Conservation (phyloP, 2,888 invertebrate species). For the Hypena proboscidalis region DNA sequence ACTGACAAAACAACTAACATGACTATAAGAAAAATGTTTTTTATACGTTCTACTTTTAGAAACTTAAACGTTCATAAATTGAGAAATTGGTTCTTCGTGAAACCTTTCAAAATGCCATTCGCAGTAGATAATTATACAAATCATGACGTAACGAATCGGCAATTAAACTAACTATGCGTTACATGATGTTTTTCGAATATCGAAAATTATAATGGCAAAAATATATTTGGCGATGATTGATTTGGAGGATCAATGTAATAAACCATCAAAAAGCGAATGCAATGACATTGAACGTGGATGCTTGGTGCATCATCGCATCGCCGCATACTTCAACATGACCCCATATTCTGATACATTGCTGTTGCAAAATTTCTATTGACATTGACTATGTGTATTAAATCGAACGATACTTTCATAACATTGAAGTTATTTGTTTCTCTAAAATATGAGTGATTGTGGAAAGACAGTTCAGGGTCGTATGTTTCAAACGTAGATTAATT, state of each 20-base stretch:
- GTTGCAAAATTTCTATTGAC: slow-evolving; percentile 62
- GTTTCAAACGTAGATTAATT: no score
- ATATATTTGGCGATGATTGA: slow-evolving; percentile 11
- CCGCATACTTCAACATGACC: slow-evolving; percentile 46
- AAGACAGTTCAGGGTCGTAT: slow-evolving; percentile 10
- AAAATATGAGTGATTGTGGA: slow-evolving; percentile 20
- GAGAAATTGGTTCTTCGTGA: slow-evolving; percentile 22
- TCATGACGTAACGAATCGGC: slow-evolving; percentile 21
- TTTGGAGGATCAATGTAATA: slow-evolving; percentile 1
- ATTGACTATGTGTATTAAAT: slow-evolving; percentile 51
- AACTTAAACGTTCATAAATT: no score
- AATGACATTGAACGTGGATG: slow-evolving; percentile 41
- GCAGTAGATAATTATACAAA: slow-evolving; percentile 8
- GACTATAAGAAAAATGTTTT: no score
- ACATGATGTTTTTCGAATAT: slow-evolving; percentile 15
- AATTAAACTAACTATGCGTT: slow-evolving; percentile 34
- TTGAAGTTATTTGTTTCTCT: slow-evolving; percentile 23
- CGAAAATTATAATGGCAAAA: slow-evolving; percentile 8
- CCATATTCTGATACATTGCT: slow-evolving; percentile 48
- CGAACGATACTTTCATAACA: slow-evolving; percentile 45
- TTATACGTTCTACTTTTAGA: no score
- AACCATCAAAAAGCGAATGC: slow-evolving; percentile 17
- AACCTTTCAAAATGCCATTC: slow-evolving; percentile 23
- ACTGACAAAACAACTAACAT: no score
- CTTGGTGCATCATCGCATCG: slow-evolving; percentile 17